Evolutionary conservation across 2,888 invertebrate species (phyloP).

Genomic region (Hemistola chrysoprasaria): DNA sequence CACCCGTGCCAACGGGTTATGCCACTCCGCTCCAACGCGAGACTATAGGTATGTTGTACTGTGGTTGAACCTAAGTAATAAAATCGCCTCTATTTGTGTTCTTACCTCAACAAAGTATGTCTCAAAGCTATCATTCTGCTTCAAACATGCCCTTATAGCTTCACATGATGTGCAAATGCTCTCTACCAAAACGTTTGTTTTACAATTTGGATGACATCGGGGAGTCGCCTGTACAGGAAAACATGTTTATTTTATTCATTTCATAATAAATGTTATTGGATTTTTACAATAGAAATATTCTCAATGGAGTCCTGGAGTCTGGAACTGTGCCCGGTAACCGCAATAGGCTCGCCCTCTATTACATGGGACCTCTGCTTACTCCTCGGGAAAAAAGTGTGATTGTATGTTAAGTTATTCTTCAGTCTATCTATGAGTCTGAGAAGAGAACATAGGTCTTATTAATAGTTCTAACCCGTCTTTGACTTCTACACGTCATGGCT

Average conservation of each 20-base stretch:
- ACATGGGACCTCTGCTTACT: no score
- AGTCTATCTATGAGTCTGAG: not conserved
- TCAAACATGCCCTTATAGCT: slow-evolving; percentile 59
- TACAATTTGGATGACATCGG: slow-evolving; percentile 65
- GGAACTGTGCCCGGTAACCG: no score
- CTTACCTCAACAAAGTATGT: slow-evolving; percentile 66
- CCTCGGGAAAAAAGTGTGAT: no score
- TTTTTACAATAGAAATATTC: slow-evolving; percentile 1
- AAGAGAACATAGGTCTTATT: not conserved
- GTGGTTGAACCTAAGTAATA: no score
- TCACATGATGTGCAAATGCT: slow-evolving; percentile 62
- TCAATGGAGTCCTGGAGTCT: no score
- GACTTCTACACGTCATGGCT: slow-evolving; percentile 54
- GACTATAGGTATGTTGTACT: no score
- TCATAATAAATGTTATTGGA: no score
- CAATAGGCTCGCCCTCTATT: no score
- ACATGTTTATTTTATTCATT: no score
- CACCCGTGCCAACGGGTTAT: no score
- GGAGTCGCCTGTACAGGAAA: slow-evolving; percentile 53
- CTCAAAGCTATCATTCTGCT: slow-evolving; percentile 49
- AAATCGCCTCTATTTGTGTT: not conserved
- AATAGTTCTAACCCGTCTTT: slow-evolving; percentile 46
- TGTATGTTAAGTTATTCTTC: no score
- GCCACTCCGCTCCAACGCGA: no score
- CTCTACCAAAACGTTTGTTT: slow-evolving; percentile 63